Evolutionary conservation across 2,888 invertebrate species (phyloP), one percentile per base, ranked within the genome.

Genomic region (Caprella mutica): DNA sequence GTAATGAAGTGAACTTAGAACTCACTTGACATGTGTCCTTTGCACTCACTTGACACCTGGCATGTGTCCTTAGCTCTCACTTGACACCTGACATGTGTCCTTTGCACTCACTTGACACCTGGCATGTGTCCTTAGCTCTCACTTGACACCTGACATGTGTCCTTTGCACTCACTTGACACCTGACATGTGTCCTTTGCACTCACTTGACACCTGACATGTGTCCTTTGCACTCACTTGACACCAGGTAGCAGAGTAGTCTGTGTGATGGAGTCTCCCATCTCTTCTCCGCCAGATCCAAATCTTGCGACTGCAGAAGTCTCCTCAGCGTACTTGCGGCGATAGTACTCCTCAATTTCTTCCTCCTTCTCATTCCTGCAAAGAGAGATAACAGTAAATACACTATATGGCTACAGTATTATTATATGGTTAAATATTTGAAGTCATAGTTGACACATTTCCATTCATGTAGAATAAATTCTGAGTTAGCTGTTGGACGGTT

Each of bases 211-310:
- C n/a, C n/a, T n/a, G n/a, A n/a, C n/a, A n/a, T 46, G 12, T 3
- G 3, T 39, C 19, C 39, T 39, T 33, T 2, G 12, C 21, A 69
- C 79, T 76, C 75, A 84, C 82, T 97, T 97, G 53, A 98, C 96
- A 52, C 94, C 94, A 0, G 98, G 98, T 48, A 98, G 75, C 9
- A 97, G 78, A 1, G 94, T 96, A 73, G 96, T 96, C 69, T 97
- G 97, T 0, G 94, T 92, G 68, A 98, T 97, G 74, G 97, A 96
- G 75, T 97, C 96, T 0, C 90, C 90, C 88, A 94, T 90, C 71
- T 93, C 93, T 70, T 90, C 90, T 0, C 93, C 93, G 33, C 93
- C 96, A 72, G 96, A 94, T 1, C 94, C 96, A 72, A 91, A 94
- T 70, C 90, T 87, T 42, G 88, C 81, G 17, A 84, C 81, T 0